Evolutionary conservation across 2,888 invertebrate genomes (phyloP).

Genomic region (Nomada ruficornis): DNA sequence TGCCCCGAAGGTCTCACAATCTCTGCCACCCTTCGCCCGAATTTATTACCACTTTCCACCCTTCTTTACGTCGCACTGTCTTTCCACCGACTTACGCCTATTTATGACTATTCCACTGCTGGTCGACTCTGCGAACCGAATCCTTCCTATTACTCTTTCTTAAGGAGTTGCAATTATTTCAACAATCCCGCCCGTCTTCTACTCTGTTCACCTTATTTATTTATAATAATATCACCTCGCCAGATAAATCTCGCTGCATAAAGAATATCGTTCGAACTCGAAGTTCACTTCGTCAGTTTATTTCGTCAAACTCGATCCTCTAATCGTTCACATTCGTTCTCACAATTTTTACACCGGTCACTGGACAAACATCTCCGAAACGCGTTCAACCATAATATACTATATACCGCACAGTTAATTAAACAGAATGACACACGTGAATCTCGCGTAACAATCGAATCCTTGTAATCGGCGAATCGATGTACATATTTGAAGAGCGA

Average conservation of each 20-base stretch:
- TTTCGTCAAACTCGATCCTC: constrained; percentile 2
- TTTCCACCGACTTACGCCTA: constrained; percentile 18
- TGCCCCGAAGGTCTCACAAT: background rate
- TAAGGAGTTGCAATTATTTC: constrained; percentile 7
- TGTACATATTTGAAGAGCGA: background rate
- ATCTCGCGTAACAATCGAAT: background rate
- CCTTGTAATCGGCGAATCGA: background rate
- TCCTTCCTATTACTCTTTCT: background rate
- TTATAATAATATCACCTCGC: background rate
- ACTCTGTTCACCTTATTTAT: background rate
- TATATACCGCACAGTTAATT: too few species aligned
- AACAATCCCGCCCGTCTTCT: background rate
- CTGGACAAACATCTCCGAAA: too few species aligned
- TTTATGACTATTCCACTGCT: constrained; percentile 1
- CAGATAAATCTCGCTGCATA: background rate
- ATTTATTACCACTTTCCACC: constrained; percentile 38
- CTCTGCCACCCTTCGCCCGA: constrained; percentile 10
- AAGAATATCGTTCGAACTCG: constrained; percentile 4
- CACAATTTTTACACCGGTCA: background rate
- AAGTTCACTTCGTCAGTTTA: background rate
- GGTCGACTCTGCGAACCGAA: background rate
- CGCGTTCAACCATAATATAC: too few species aligned
- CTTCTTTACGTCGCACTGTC: constrained; percentile 21
- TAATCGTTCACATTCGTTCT: background rate
- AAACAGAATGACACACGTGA: background rate